phyloP scores from a whole-genome alignment of 2,113 vertebrate species.

The Merops nubicus region DNA sequence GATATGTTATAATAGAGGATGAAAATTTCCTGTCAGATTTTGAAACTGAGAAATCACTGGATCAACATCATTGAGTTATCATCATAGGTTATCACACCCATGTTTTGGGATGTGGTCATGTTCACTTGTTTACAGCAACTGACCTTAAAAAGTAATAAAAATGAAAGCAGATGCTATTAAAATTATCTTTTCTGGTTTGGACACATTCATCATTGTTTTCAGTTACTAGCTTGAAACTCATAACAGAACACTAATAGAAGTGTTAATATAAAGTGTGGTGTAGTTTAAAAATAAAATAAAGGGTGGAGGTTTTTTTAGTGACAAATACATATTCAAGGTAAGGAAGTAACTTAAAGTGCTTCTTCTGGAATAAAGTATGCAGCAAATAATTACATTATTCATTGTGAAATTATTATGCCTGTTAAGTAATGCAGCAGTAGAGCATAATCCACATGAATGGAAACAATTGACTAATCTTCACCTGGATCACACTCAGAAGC shows the following conservation, averaged over 20 bases:
- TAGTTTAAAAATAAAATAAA: not conserved
- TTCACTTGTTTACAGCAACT: not conserved
- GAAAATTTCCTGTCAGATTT: not conserved
- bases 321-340: not conserved
- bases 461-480: not conserved
- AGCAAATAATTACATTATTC: slow-evolving; percentile 23
- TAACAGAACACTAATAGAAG: not conserved
- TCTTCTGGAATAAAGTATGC: not conserved
- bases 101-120: not conserved
- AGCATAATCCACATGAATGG: not conserved
- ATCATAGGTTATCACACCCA: not conserved
- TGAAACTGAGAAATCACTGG: not conserved
- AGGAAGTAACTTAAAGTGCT: not conserved
- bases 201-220: not conserved
- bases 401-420: not conserved
- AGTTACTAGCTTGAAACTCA: not conserved
- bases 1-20: not conserved
- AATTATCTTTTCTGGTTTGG: not conserved
- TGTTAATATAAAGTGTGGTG: not conserved
- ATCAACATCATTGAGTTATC: not conserved
- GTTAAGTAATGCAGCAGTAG: not conserved
- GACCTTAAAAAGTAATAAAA: not conserved
- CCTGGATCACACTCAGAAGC: not conserved
- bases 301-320: not conserved
- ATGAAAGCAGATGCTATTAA: not conserved